Conservation (phyloP, 53 echinoderm and acorn worm genomes). For the Zoroaster sp. region DNA sequence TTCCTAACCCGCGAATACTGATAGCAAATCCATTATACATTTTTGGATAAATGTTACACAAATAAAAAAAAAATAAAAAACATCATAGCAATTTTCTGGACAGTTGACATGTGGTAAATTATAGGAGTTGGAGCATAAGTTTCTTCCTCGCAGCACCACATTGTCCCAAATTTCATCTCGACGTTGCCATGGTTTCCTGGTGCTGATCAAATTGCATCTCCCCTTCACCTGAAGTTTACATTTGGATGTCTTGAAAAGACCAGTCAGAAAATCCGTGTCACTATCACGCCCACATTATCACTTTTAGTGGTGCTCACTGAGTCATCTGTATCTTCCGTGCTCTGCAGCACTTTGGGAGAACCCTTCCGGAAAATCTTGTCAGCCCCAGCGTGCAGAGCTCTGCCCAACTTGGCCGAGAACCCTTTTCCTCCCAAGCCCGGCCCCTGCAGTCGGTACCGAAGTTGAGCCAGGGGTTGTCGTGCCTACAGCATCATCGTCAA, state of each 20-base stretch:
- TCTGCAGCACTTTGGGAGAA: not conserved
- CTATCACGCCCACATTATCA: no score
- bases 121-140: not conserved
- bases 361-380: conserved; percentile 31
- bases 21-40: no score
- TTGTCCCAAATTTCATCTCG: conserved; percentile 3
- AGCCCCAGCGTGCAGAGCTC: not conserved
- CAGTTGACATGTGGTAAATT: conserved; percentile 85
- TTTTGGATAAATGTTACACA: no score
- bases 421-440: not conserved
- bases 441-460: not conserved
- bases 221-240: not conserved
- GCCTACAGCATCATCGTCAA: conserved; percentile 54
- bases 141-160: conserved; percentile 18
- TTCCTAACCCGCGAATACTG: no score
- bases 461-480: conserved; percentile 13
- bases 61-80: not conserved
- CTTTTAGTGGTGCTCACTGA: not conserved
- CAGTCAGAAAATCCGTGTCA: not conserved
- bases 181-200: conserved; percentile 8
- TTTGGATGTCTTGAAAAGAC: not conserved
- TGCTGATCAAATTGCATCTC: conserved; percentile 19
- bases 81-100: conserved; percentile 90
- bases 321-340: not conserved
- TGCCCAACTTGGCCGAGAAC: conserved; percentile 17